These are phyloP conservation scores for Epinotia nisella DNA, from an alignment of 2,888 invertebrate genomes.

Conservation along the genomic window DNA sequence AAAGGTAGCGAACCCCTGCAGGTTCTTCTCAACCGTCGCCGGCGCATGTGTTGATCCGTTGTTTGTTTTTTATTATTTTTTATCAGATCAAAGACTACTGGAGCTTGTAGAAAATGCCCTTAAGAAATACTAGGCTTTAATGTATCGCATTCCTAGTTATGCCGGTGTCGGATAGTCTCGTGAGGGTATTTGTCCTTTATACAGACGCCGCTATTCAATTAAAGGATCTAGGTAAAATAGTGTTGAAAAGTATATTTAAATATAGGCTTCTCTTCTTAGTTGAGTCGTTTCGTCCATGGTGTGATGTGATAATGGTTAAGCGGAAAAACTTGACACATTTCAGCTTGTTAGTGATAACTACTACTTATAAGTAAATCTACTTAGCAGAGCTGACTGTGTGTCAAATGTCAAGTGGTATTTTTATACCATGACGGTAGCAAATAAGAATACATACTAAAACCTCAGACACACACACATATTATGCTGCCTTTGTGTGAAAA, in stretches of 20 bases:
- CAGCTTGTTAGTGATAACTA: slow-evolving; percentile 1
- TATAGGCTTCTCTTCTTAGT: neutral
- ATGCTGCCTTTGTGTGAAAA: too few relatives aligned
- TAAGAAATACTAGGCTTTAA: slow-evolving; percentile 29
- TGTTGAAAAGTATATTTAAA: neutral
- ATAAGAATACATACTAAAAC: too few relatives aligned
- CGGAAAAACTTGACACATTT: neutral
- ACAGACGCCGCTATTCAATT: slow-evolving; percentile 20
- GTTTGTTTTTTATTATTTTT: slow-evolving; percentile 58
- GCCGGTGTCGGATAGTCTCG: slow-evolving; percentile 20
- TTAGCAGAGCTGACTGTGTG: neutral
- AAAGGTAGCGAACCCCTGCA: slow-evolving; percentile 59
- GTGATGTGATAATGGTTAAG: slow-evolving; percentile 1
- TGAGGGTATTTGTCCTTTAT: slow-evolving; percentile 33
- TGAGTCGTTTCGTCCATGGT: neutral
- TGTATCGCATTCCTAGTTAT: slow-evolving; percentile 5
- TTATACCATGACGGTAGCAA: neutral
- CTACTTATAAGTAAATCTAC: slow-evolving; percentile 2
- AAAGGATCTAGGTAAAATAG: neutral
- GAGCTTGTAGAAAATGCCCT: slow-evolving; percentile 14
- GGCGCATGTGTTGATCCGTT: slow-evolving; percentile 61
- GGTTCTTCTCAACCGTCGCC: slow-evolving; percentile 63
- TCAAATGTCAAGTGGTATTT: neutral
- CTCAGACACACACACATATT: too few relatives aligned
- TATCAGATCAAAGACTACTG: slow-evolving; percentile 57